These are phyloP conservation scores for Catocala sponsa DNA, from an alignment of 2,888 invertebrate species.

Conservation along the genomic window DNA sequence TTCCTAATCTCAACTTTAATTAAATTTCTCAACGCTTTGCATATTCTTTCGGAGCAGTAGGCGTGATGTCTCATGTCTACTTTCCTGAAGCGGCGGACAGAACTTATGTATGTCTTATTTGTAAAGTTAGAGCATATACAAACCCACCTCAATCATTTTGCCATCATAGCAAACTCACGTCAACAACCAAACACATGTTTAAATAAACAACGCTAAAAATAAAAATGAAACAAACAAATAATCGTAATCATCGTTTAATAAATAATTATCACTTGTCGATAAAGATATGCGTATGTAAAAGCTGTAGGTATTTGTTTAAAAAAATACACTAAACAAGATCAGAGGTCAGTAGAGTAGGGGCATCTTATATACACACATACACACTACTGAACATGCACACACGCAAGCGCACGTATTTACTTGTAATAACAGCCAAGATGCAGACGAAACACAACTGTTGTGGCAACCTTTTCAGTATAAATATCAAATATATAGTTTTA, in stretches of 20 bases:
- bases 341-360: constrained; percentile 31
- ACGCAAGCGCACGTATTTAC: constrained; percentile 24
- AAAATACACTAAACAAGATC: constrained; percentile 49
- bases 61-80: too few species aligned
- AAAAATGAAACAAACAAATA: constrained; percentile 33
- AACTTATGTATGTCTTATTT: too few species aligned
- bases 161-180: too few species aligned
- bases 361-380: constrained; percentile 23
- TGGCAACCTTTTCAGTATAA: not conserved
- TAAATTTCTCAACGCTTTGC: too few species aligned
- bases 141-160: too few species aligned
- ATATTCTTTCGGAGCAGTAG: too few species aligned
- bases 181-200: too few species aligned
- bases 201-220: not conserved
- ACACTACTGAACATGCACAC: constrained; percentile 14
- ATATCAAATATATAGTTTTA: not conserved
- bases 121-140: too few species aligned
- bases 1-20: too few species aligned
- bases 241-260: constrained; percentile 59
- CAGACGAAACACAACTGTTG: constrained; percentile 32
- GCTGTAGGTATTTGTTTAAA: constrained; percentile 51
- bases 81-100: too few species aligned
- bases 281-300: constrained; percentile 65
- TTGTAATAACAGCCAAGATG: constrained; percentile 24
- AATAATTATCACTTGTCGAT: constrained; percentile 67